Percentiles rank a stretch among this genome's conserved stretches.
Conservation (phyloP, 2,113 vertebrate species). For the Eudyptes chrysolophus region DNA sequence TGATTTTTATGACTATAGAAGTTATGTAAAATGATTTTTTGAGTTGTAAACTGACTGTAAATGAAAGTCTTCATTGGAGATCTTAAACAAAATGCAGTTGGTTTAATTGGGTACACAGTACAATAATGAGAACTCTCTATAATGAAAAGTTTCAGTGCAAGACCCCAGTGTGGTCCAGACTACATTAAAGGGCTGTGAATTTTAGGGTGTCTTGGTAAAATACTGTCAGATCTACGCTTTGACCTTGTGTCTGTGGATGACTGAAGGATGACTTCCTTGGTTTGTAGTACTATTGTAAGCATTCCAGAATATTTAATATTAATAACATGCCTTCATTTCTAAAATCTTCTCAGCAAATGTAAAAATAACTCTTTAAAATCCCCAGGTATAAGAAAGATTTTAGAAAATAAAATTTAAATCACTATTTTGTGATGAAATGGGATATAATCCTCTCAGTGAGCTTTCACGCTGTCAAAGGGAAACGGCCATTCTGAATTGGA, state of each 20-base stretch:
- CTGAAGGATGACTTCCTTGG: neutral
- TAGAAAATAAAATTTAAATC: neutral
- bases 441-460: neutral
- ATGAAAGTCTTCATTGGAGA: neutral
- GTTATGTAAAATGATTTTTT: neutral
- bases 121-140: neutral
- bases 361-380: neutral
- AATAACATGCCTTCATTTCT: neutral
- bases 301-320: neutral
- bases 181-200: neutral
- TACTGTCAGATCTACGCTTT: neutral
- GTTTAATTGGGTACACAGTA: neutral
- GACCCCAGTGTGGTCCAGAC: neutral
- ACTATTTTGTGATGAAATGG: neutral
- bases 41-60: neutral
- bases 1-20: neutral
- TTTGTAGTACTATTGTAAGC: neutral
- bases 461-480: neutral
- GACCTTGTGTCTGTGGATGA: neutral
- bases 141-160: neutral
- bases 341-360: neutral
- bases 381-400: neutral
- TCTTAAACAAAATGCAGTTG: neutral
- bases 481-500: neutral
- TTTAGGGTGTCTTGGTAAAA: neutral